These are phyloP conservation scores for Amphimedon queenslandica DNA, from an alignment of 37 sponge, comb jelly and placozoan genomes.

Conservation along the genomic window DNA sequence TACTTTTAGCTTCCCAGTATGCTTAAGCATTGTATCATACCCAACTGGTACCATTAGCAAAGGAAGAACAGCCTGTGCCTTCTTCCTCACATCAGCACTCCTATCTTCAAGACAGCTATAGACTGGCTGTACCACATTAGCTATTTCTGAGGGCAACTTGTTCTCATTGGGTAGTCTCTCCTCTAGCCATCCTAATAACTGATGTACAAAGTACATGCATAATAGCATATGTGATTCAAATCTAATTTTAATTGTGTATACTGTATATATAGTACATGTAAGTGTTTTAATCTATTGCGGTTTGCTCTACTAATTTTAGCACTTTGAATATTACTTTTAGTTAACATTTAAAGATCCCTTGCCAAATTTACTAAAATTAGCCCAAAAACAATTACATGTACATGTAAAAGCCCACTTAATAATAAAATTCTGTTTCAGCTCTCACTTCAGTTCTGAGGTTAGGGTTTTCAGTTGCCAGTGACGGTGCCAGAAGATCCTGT, in stretches of 20 bases:
- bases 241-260: not conserved
- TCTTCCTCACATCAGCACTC: constrained; percentile 78
- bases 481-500: constrained; percentile 52
- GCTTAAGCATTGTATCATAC: constrained; percentile 61
- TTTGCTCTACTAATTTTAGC: too few relatives aligned
- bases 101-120: constrained; percentile 77
- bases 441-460: constrained; percentile 73
- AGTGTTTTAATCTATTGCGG: too few relatives aligned
- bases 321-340: too few relatives aligned
- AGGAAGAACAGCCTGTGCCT: constrained; percentile 55
- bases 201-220: not conserved
- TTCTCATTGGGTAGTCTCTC: constrained; percentile 64
- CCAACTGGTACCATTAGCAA: constrained; percentile 68
- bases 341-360: too few relatives aligned
- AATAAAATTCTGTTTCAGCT: not conserved
- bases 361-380: too few relatives aligned
- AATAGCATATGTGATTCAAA: not conserved
- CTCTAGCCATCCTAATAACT: constrained; percentile 74
- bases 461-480: constrained; percentile 81
- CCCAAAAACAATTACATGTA: too few relatives aligned
- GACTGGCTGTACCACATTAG: constrained; percentile 44
- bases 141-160: constrained; percentile 62
- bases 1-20: constrained; percentile 45
- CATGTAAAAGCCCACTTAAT: constrained; percentile 7
- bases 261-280: not conserved